Evolutionary conservation across 2,888 invertebrate genomes (phyloP), one percentile per base, ranked within the genome.

Genomic region (Ectemnius lituratus): DNA sequence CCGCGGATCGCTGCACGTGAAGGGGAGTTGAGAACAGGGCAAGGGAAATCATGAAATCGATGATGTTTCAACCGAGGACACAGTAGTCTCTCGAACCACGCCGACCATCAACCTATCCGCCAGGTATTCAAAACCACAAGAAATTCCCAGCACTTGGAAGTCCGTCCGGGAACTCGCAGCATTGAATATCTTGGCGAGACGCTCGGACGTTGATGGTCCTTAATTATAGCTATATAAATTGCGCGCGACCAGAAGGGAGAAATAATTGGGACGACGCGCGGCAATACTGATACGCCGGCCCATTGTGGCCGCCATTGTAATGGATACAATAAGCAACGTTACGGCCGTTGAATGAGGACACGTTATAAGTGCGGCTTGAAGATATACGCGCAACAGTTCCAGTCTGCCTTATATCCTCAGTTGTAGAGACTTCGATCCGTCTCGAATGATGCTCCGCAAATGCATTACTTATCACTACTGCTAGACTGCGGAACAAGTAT

Each of bases 31-130:
- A 57, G 70, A 56, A 20, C 18, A 4, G 4, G 13, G 18, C 11
- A n/a, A 52, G 18, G 47, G 60, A 71, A 71, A 67, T 67, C 67
- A 74, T 73, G 57, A 37, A 58, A 47, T 52, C 71, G 64, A 72
- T 67, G 56, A 27, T 37, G 37, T 37, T 1, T 52, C 67, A 63
- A 62, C 11, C 62, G 58, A 18, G 59, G 28, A 52, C 46, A 27
- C 58, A 23, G 37, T 56, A 45, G 59, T 52, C 61, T 67, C 62
- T 11, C 37, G 28, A 62, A 60, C 52, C 59, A 6, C 16, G 14
- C 14, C 14, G 16, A 52, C 37, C 11, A 37, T 6, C 37, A 37
- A 37, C 11, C 37, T 37, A 37, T 37, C 37, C 4, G 11, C 37
- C 37, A 37, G 37, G 6, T 8, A 37, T 37, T 37, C 37, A 37